These are phyloP conservation scores for Montipora capricornis DNA, from an alignment of 64 coral and sea anemone species.

Conservation along the genomic window DNA sequence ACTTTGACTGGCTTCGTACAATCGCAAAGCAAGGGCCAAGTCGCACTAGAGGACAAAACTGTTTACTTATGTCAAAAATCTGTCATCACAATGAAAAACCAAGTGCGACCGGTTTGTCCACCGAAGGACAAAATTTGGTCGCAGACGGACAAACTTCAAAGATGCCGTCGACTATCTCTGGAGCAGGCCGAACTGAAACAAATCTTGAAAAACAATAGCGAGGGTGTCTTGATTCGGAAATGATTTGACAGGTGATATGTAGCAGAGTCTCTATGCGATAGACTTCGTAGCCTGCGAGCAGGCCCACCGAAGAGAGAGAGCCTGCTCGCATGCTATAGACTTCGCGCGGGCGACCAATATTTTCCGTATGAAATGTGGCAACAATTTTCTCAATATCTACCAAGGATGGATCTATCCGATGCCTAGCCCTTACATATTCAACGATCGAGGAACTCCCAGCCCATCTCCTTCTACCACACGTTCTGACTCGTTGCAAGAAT, in stretches of 20 bases:
- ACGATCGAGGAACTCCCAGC: too few relatives aligned
- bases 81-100: constrained; percentile 15
- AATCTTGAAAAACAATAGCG: constrained; percentile 23
- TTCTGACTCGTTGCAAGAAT: too few relatives aligned
- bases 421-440: too few relatives aligned
- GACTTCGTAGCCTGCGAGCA: neutral
- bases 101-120: constrained; percentile 34
- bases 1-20: too few relatives aligned
- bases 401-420: too few relatives aligned
- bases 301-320: too few relatives aligned
- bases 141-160: constrained; percentile 21
- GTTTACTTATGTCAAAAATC: neutral
- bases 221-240: constrained; percentile 18
- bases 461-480: too few relatives aligned
- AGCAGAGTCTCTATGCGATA: constrained; percentile 25
- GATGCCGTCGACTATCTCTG: constrained; percentile 27
- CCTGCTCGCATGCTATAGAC: too few relatives aligned
- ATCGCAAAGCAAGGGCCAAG: neutral
- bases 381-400: too few relatives aligned
- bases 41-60: constrained; percentile 41
- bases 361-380: too few relatives aligned
- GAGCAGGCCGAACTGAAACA: constrained; percentile 19
- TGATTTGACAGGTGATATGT: constrained; percentile 39
- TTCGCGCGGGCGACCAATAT: too few relatives aligned
- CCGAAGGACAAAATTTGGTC: constrained; percentile 29